These are phyloP conservation scores for Galerucella nymphaeae DNA, from an alignment of 2,888 invertebrate genomes.

Conservation along the genomic window DNA sequence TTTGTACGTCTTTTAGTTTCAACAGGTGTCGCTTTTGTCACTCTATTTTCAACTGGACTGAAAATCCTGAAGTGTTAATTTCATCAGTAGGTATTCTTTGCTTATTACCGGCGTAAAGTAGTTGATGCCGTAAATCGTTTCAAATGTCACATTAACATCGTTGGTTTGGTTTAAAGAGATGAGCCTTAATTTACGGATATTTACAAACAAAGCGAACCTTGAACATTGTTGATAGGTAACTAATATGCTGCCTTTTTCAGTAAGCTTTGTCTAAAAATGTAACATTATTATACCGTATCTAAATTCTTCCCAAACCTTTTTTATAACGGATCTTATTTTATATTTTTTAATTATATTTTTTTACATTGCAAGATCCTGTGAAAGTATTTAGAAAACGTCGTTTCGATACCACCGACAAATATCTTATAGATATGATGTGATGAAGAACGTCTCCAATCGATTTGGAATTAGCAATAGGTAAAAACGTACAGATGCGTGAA, in stretches of 20 bases:
- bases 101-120: too few relatives aligned
- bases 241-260: background rate
- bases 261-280: background rate
- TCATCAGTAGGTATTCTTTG: too few relatives aligned
- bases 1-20: too few relatives aligned
- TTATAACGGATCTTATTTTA: conserved; percentile 29
- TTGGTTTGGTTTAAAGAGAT: too few relatives aligned
- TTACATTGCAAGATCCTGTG: conserved; percentile 31
- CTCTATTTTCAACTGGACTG: too few relatives aligned
- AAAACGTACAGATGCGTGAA: background rate
- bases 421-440: conserved; percentile 55
- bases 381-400: background rate
- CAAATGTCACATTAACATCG: too few relatives aligned
- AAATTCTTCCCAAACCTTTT: conserved; percentile 15
- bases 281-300: background rate
- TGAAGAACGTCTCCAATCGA: conserved; percentile 17
- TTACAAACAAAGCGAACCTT: too few relatives aligned
- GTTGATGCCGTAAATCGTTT: too few relatives aligned
- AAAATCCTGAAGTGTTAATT: too few relatives aligned
- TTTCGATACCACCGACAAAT: conserved; percentile 26
- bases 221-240: too few relatives aligned
- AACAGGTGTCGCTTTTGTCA: too few relatives aligned
- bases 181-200: too few relatives aligned
- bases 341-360: conserved; percentile 36
- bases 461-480: background rate